These are phyloP conservation scores for Cryptotis parvus DNA, from an alignment of 2,113 vertebrate genomes.

Conservation along the genomic window DNA sequence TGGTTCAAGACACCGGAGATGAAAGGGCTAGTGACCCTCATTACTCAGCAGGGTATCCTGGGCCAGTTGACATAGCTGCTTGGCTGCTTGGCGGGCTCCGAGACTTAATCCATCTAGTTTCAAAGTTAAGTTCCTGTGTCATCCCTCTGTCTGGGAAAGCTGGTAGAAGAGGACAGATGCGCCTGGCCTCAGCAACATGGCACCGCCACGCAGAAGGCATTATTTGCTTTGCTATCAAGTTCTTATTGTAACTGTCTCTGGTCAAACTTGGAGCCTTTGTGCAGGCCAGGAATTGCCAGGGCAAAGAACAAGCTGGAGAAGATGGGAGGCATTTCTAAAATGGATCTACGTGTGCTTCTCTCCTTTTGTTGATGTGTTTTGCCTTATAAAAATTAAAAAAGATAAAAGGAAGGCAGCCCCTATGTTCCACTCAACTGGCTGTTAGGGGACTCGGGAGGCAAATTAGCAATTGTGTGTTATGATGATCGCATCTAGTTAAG, in stretches of 20 bases:
- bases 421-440: conserved; percentile 80
- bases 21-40: background rate
- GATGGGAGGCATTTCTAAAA: background rate
- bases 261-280: background rate
- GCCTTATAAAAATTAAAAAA: conserved; percentile 76
- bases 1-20: background rate
- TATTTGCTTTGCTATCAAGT: background rate
- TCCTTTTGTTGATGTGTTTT: conserved; percentile 77
- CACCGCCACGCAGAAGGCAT: background rate
- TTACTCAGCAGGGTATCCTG: background rate
- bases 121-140: background rate
- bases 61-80: background rate
- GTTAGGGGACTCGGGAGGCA: conserved; percentile 80
- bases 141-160: background rate
- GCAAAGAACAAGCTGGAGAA: background rate
- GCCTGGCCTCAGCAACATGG: background rate
- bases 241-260: background rate
- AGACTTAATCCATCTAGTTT: background rate
- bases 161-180: background rate
- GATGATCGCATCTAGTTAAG: conserved; percentile 83
- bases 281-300: background rate
- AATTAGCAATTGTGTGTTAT: conserved; percentile 83
- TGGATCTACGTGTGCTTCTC: conserved; percentile 61
- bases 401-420: conserved; percentile 69
- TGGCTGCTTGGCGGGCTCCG: background rate